Base-by-base conservation (phyloP, 2,888 invertebrate species). In the Melolontha melolontha region DNA sequence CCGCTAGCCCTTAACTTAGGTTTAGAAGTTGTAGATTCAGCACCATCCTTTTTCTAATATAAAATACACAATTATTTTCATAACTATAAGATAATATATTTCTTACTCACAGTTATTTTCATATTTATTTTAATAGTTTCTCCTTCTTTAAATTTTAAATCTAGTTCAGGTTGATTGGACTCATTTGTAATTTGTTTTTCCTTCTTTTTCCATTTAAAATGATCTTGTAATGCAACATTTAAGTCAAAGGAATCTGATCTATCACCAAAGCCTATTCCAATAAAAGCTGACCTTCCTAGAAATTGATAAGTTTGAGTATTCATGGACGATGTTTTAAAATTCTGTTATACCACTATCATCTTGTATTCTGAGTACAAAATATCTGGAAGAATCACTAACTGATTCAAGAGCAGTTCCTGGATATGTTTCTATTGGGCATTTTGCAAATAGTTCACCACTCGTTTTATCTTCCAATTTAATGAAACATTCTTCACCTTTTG, bases 71-170 rank as follows among this genome's bases (percentile, higher is more conserved):
- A 34, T 29, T 12, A 5, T 47, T 1, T 17, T 50, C 14, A 68
- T 68, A 66, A 66, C 22, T 52, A 12, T 5, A 52, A 2, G 0
- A 12, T 6, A 14, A 14, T 34, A 29, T 4, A 55, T 10, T 54
- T 52, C 10, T n/a, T 39, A 78, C 86, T 83, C 86, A 95, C 95
- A 72, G 95, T 94, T 73, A 96, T 96, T 85, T 96, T 95, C 93
- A 99, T 96, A 81, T 98, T 99, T 70, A 99, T 97, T 86, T 97
- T 98, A 74, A 99, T 99, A 0, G 98, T 99, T 86, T 99, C 97
- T 16, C 99, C 99, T 80, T 98, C 98, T 81, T 99, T 99, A 82
- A 99, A 98, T 55, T 97, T 94, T 64, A 99, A 88, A 86, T 99
- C 98, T 47, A 99, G 85, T 76, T 95, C 92, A 72, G 92, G 93